These are phyloP conservation scores for Mesocentrotus franciscanus DNA, from an alignment of 53 echinoderm and acorn worm species.

Conservation along the genomic window DNA sequence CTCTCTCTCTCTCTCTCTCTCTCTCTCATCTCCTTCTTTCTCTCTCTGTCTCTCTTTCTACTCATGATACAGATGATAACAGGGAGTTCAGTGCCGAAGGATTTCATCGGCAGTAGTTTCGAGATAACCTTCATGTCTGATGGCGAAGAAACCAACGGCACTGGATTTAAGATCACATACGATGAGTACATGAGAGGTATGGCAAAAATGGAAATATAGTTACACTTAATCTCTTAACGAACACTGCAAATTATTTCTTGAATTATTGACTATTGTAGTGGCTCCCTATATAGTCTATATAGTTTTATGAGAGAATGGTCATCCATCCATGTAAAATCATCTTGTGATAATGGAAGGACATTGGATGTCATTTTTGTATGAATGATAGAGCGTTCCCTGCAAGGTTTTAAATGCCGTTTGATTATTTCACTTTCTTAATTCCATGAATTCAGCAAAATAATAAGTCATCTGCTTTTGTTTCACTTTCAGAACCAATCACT, in stretches of 20 bases:
- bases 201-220: not conserved
- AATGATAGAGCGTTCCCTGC: not conserved
- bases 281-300: too few relatives aligned
- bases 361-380: not conserved
- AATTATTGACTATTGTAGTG: too few relatives aligned
- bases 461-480: not conserved
- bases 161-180: constrained; percentile 28
- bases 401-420: not conserved
- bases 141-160: constrained; percentile 28
- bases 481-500: not conserved
- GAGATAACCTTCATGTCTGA: constrained; percentile 27
- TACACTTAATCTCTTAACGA: too few relatives aligned
- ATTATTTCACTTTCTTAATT: not conserved
- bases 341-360: too few relatives aligned
- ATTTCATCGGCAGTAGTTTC: constrained; percentile 46
- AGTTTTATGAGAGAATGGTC: too few relatives aligned
- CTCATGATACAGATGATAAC: not conserved
- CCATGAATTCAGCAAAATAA: not conserved
- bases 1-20: not conserved
- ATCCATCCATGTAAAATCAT: too few relatives aligned
- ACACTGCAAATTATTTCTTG: too few relatives aligned
- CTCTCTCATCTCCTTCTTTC: not conserved
- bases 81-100: constrained; percentile 29
- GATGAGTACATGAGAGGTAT: constrained; percentile 43
- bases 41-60: not conserved